Percentiles rank a stretch among this genome's conserved stretches.
phyloP scores from a whole-genome alignment of 2,113 vertebrate species.

The Puntigrus tetrazona region DNA sequence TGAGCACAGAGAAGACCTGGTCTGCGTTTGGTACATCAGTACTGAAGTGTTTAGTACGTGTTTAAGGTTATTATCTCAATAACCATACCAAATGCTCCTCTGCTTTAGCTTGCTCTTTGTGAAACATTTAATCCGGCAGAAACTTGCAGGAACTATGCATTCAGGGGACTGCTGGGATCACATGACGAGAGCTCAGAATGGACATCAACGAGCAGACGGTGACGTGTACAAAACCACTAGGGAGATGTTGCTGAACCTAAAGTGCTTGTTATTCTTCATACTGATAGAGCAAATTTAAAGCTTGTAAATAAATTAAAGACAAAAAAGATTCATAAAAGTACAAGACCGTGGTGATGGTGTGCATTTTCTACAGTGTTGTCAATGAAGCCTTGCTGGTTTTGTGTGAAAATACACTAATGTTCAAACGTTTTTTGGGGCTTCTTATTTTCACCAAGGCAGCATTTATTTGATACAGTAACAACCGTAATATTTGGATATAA shows the following conservation, averaged over 20 bases:
- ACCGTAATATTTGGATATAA: neutral
- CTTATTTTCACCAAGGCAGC: neutral
- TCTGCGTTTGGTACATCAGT: slow-evolving; percentile 50
- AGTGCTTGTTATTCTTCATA: slow-evolving; percentile 87
- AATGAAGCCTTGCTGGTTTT: neutral
- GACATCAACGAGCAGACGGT: slow-evolving; percentile 65
- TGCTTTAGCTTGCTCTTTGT: slow-evolving; percentile 84
- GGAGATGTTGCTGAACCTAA: slow-evolving; percentile 68
- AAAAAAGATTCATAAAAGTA: slow-evolving; percentile 47
- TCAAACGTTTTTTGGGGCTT: neutral
- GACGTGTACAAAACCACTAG: slow-evolving; percentile 72
- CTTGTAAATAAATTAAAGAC: slow-evolving; percentile 96
- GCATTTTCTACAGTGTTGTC: slow-evolving; percentile 17
- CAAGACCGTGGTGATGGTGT: slow-evolving; percentile 30
- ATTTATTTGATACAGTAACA: neutral
- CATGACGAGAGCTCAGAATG: slow-evolving; percentile 59
- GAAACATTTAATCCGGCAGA: slow-evolving; percentile 79
- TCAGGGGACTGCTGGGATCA: slow-evolving; percentile 64
- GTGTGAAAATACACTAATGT: neutral
- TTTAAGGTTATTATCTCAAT: slow-evolving; percentile 67
- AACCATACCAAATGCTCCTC: slow-evolving; percentile 73
- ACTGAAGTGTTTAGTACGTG: slow-evolving; percentile 44
- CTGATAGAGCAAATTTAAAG: slow-evolving; percentile 91
- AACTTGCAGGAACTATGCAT: slow-evolving; percentile 70
- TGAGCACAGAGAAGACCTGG: slow-evolving; percentile 74